Evolutionary conservation across 1,140 invertebrate species (phyloP).

Genomic region (Drosophila rufa): DNA sequence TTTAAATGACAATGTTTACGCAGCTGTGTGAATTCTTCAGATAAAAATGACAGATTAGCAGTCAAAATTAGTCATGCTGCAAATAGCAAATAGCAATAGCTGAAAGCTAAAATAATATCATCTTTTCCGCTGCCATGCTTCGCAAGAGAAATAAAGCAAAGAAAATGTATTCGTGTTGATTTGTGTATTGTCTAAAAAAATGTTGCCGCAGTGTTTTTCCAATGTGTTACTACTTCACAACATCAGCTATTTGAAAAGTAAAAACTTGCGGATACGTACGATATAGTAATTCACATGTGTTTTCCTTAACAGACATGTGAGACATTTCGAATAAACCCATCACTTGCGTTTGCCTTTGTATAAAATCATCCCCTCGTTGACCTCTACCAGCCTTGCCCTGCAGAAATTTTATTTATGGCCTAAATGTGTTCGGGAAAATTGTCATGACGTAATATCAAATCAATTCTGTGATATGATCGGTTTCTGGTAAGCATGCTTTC

Average conservation of each 20-base stretch:
- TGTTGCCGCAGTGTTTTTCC: constrained; percentile 49
- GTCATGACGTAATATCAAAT: constrained; percentile 30
- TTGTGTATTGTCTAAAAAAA: constrained; percentile 42
- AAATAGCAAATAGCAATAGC: constrained; percentile 20
- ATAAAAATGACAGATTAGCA: constrained; percentile 52
- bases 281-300: constrained; percentile 32
- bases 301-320: constrained; percentile 45
- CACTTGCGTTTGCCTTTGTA: constrained; percentile 20
- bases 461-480: constrained; percentile 13
- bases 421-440: constrained; percentile 19
- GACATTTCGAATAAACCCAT: constrained; percentile 27
- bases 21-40: constrained; percentile 46
- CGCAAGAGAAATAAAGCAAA: constrained; percentile 24
- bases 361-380: constrained; percentile 30
- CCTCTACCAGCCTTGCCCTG: constrained; percentile 40
- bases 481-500: constrained; percentile 25
- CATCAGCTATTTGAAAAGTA: constrained; percentile 42
- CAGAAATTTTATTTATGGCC: constrained; percentile 7
- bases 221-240: constrained; percentile 49
- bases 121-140: constrained; percentile 31
- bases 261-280: constrained; percentile 30
- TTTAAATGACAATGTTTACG: constrained; percentile 31
- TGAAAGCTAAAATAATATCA: constrained; percentile 30
- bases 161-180: constrained; percentile 41
- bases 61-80: constrained; percentile 44